Conservation (phyloP, 2,888 invertebrate genomes). For the Mythimna lalbum region DNA sequence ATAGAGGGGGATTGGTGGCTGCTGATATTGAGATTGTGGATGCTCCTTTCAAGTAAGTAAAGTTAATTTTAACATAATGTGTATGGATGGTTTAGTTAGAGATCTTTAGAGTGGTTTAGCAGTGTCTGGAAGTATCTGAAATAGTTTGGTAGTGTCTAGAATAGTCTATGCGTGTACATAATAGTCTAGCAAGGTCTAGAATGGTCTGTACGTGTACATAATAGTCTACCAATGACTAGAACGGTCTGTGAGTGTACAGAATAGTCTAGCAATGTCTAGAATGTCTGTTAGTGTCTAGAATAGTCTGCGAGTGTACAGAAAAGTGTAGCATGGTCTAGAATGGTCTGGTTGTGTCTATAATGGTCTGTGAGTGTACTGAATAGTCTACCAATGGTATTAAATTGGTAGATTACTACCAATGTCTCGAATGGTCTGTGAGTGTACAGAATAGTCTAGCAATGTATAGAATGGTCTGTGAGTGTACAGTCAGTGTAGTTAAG, state of each 20-base stretch:
- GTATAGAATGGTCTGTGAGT: background rate
- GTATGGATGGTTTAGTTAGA: background rate
- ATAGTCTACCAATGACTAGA: background rate
- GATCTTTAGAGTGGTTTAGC: background rate
- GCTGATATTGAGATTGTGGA: constrained; percentile 84
- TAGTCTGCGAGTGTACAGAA: background rate
- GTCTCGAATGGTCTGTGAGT: background rate
- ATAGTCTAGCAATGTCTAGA: background rate
- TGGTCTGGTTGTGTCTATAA: no score
- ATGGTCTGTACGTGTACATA: background rate
- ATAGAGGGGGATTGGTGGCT: constrained; percentile 74
- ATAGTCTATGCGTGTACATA: background rate
- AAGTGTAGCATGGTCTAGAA: no score
- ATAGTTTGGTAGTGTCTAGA: background rate
- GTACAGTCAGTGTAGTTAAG: background rate
- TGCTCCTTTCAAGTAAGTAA: constrained; percentile 84
- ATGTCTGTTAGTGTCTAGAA: background rate
- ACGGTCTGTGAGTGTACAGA: background rate
- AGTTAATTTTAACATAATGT: background rate
- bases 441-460: background rate
- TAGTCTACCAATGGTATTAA: background rate
- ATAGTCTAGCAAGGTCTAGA: background rate
- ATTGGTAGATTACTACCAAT: no score
- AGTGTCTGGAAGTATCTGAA: background rate
- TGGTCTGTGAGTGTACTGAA: background rate